A percentile compares a stretch with the other conserved stretches of the same genome.
Conservation (phyloP, 2,797 vertebrate genomes). For the Halcyon leucocephala region DNA sequence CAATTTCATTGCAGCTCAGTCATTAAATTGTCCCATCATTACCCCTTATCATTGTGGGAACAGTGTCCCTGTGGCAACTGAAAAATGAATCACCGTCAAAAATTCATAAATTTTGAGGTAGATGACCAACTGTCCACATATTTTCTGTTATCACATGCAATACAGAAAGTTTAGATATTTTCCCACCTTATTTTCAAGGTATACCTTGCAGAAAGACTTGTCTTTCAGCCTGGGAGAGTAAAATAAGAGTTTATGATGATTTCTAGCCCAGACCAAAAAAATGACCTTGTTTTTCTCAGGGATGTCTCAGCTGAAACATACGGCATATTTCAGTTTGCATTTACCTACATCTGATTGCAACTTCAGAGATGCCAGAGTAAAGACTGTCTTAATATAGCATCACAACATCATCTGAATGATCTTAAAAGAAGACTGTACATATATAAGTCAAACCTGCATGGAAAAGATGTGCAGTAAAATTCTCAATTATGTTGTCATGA, state of each 20-base stretch:
- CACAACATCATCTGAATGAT: background rate
- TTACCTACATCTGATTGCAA: background rate
- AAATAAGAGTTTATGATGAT: background rate
- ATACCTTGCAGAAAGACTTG: background rate
- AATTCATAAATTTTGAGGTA: background rate
- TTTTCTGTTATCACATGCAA: background rate
- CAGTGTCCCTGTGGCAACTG: background rate
- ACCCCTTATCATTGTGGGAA: background rate
- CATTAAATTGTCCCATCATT: background rate
- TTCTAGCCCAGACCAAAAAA: background rate
- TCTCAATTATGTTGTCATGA: slow-evolving; percentile 46
- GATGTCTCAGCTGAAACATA: background rate
- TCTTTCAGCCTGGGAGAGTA: background rate
- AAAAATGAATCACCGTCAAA: background rate
- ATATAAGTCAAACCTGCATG: background rate
- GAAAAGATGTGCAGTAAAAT: slow-evolving; percentile 7
- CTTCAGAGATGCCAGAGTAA: background rate
- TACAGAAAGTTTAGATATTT: background rate
- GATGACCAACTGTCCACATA: background rate
- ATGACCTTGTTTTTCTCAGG: background rate
- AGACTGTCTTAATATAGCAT: background rate
- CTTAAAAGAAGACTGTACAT: background rate
- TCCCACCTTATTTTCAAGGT: background rate
- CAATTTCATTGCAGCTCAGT: background rate
- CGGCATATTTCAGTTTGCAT: background rate